Conservation (phyloP, 2,797 vertebrate species). For the Chaunax sp. region DNA sequence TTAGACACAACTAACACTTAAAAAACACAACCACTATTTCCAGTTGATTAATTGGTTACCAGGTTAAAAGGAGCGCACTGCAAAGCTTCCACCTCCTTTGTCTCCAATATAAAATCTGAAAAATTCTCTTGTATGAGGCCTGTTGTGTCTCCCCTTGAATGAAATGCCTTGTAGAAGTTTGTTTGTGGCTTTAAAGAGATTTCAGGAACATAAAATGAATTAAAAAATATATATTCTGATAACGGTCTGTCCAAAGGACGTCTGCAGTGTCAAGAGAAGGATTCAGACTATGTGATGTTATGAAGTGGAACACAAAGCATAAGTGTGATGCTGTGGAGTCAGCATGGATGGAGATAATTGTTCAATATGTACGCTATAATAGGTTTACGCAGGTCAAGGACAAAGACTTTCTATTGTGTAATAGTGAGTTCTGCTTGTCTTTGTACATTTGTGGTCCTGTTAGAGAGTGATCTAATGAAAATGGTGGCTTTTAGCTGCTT, state of each 20-base stretch:
- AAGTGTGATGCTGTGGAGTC: not conserved
- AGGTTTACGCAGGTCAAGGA: not conserved
- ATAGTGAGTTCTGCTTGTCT: not conserved
- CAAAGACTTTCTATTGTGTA: not conserved
- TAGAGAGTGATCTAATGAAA: not conserved
- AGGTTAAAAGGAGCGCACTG: no score
- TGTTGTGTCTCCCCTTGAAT: not conserved
- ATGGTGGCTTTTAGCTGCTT: conserved; percentile 8
- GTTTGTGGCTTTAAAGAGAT: not conserved
- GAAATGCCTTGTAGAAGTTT: no score
- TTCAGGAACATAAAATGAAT: no score
- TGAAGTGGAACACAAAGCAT: not conserved
- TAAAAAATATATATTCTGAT: not conserved
- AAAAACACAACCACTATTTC: no score
- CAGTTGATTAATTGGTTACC: no score
- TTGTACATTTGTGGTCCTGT: no score
- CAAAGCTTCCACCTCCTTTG: no score
- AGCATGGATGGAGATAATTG: not conserved
- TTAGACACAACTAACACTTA: no score
- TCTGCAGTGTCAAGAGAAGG: not conserved
- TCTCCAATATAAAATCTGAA: not conserved
- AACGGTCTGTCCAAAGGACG: no score
- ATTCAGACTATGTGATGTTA: not conserved
- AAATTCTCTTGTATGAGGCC: not conserved
- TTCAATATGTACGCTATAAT: not conserved